phyloP scores from a whole-genome alignment of 2,888 invertebrate genomes.

The Drosophila vallismaia region DNA sequence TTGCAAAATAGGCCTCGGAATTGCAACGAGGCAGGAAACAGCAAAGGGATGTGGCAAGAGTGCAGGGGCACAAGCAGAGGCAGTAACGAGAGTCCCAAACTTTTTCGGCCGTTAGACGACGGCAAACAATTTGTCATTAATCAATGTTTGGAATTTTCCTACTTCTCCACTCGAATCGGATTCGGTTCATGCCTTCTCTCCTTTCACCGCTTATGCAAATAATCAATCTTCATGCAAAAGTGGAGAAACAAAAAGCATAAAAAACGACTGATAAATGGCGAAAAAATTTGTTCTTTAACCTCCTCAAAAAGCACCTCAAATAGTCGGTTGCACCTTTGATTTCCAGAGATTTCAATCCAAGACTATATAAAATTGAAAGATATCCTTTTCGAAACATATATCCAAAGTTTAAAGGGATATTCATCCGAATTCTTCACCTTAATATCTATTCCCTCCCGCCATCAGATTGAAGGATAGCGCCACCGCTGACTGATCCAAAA shows the following conservation, averaged over 20 bases:
- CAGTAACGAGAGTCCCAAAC: conserved; percentile 32
- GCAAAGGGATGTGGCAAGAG: neutral
- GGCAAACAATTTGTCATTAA: conserved; percentile 76
- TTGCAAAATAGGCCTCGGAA: conserved; percentile 45
- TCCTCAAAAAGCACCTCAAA: neutral
- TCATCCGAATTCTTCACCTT: neutral
- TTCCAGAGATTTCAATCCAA: neutral
- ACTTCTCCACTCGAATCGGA: conserved; percentile 17
- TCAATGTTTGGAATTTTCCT: conserved; percentile 57
- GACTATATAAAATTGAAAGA: neutral
- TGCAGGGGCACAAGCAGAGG: neutral
- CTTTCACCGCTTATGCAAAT: conserved; percentile 18
- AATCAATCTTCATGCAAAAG: conserved; percentile 45
- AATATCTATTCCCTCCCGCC: neutral
- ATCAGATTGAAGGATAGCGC: conserved; percentile 45
- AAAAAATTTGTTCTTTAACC: conserved; percentile 1
- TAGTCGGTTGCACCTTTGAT: neutral
- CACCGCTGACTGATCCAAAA: conserved; percentile 58
- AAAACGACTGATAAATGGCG: conserved; percentile 23
- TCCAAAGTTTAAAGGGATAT: no score
- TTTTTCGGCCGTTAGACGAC: conserved; percentile 55
- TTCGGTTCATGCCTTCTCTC: conserved; percentile 16
- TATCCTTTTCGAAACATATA: neutral
- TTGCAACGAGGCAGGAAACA: conserved; percentile 29
- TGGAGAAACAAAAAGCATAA: conserved; percentile 4